A percentile compares a stretch with the other conserved stretches of the same genome.
Evolutionary conservation across 2,113 vertebrate species (phyloP).

Genomic region (Agapornis roseicollis): DNA sequence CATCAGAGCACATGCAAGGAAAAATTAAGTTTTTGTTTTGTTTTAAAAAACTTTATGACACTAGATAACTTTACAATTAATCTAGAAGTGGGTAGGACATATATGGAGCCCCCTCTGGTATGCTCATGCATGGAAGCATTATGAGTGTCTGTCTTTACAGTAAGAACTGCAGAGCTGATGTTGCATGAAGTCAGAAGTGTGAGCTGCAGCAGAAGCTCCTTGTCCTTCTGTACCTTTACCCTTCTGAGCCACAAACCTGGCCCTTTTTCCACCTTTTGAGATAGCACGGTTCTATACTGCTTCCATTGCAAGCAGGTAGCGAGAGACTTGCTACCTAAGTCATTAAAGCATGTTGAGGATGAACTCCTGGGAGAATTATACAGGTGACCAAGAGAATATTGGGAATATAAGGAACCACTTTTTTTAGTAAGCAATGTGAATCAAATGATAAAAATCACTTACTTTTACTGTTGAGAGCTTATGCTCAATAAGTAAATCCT

Average conservation of each 20-base stretch:
- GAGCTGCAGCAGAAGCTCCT: not conserved
- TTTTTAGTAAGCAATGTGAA: not conserved
- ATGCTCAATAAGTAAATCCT: not conserved
- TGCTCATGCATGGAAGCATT: not conserved
- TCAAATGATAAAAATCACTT: not conserved
- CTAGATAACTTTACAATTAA: not conserved
- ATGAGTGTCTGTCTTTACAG: not conserved
- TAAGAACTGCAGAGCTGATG: not conserved
- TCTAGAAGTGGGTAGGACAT: not conserved
- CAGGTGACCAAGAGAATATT: not conserved
- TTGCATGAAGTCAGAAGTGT: not conserved
- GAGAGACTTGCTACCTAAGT: accelerated
- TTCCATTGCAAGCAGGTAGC: not conserved
- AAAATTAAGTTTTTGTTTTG: not conserved
- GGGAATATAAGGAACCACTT: not conserved
- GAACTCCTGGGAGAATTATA: not conserved
- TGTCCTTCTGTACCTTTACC: not conserved
- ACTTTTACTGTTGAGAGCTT: not conserved
- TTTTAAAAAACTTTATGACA: not conserved
- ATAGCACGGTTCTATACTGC: not conserved
- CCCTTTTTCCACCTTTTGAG: not conserved
- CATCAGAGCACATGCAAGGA: not conserved
- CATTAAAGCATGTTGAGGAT: not conserved
- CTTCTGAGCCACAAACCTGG: not conserved
- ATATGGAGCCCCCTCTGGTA: not conserved